These are phyloP conservation scores for Prunella himalayana DNA, from an alignment of 2,113 vertebrate species.

Conservation along the genomic window DNA sequence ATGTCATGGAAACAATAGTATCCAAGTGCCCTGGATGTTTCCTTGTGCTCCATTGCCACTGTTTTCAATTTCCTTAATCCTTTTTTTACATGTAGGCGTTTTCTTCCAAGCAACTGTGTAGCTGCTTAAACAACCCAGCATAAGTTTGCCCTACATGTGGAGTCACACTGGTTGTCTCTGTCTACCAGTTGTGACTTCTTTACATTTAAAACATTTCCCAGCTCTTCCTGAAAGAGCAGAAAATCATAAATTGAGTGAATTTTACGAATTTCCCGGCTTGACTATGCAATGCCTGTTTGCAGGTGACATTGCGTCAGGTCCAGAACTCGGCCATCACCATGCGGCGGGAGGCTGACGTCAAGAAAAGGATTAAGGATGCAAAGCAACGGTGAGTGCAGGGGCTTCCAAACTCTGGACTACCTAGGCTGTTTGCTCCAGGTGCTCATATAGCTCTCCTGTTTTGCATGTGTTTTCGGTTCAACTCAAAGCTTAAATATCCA, in stretches of 20 bases:
- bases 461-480: not conserved
- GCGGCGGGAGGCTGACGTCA: slow-evolving; percentile 88
- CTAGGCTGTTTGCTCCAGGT: not conserved
- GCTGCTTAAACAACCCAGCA: not conserved
- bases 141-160: not conserved
- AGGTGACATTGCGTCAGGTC: slow-evolving; percentile 87
- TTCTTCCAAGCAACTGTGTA: not conserved
- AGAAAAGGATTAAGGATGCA: slow-evolving; percentile 88
- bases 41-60: not conserved
- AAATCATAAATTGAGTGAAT: not conserved
- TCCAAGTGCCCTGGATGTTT: not conserved
- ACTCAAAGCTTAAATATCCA: not conserved
- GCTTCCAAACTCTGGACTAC: not conserved
- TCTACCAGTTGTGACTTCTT: not conserved
- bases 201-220: not conserved
- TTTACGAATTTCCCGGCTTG: not conserved
- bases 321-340: slow-evolving; percentile 88
- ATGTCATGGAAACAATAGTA: not conserved
- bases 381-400: slow-evolving; percentile 84
- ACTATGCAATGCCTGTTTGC: not conserved
- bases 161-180: not conserved
- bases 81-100: not conserved
- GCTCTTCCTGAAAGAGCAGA: not conserved
- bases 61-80: not conserved
- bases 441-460: not conserved